phyloP scores from a whole-genome alignment of 1,140 invertebrate species.

The Oreohelix idahoensis region DNA sequence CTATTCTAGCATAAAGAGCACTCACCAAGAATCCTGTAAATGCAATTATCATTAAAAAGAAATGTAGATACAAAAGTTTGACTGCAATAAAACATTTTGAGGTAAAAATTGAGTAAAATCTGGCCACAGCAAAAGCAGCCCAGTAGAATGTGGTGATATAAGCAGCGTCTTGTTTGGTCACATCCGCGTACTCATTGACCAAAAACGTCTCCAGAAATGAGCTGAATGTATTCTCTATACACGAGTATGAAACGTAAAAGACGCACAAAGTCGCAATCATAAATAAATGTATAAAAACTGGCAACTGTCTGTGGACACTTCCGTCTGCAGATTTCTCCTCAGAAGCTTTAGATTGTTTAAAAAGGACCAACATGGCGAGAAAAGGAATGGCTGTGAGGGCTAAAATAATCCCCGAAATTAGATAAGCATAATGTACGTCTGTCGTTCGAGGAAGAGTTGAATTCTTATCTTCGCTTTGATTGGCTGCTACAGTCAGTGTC shows the following conservation, averaged over 20 bases:
- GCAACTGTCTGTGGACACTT: not conserved
- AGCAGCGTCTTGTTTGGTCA: not conserved
- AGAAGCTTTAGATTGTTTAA: not conserved
- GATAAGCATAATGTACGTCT: constrained; percentile 36
- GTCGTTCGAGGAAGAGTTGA: not conserved
- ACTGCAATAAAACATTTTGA: not conserved
- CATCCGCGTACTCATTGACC: constrained; percentile 19
- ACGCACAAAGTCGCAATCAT: constrained; percentile 19
- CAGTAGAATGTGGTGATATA: constrained; percentile 18
- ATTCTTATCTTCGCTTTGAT: not conserved
- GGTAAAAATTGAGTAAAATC: constrained; percentile 17
- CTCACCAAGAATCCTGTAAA: not conserved
- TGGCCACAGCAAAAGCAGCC: constrained; percentile 19
- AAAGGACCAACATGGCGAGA: not conserved
- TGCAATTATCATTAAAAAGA: not conserved
- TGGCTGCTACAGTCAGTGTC: not conserved
- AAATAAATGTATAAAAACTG: constrained; percentile 36
- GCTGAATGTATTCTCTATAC: constrained; percentile 52
- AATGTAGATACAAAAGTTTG: not conserved
- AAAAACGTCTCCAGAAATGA: constrained; percentile 51
- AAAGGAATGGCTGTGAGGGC: constrained; percentile 23
- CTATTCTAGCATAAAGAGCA: not conserved
- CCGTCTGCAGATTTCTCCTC: not conserved
- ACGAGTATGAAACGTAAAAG: constrained; percentile 46
- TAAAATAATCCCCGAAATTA: constrained; percentile 35